Evolutionary conservation across 2,888 invertebrate genomes (phyloP), one percentile per base, ranked within the genome.

Genomic region (Yponomeuta malinellus): DNA sequence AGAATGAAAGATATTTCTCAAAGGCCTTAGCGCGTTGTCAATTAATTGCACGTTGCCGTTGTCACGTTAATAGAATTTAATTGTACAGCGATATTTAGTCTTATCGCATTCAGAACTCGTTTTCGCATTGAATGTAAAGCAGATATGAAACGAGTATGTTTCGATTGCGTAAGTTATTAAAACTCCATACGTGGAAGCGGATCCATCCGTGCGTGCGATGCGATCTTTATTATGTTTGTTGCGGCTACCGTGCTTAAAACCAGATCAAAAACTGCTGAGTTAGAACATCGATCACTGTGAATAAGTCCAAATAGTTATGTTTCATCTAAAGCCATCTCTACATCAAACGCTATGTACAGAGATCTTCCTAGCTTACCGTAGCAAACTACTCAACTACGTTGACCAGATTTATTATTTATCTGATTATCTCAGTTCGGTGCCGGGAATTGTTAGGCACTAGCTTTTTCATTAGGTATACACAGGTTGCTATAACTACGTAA

Each of bases 51-150:
- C 76, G 79, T 83, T 84, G 80, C 83, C 77, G 82, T 82, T 83
- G 82, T 85, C 85, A 82, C 82, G 81, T 78, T 90, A 89, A 90
- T 90, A 88, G 87, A 90, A 86, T 90, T 89, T 88, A 89, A 90
- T 91, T 88, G 83, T 84, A 79, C 82, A 69, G 71, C 64, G 72
- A 37, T 77, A 76, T 78, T 74, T 76, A 77, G 63, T 59, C 52
- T 68, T 68, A 37, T 72, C 69, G 69, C 63, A 52, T 71, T 78
- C 75, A 75, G 74, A 84, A 83, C 82, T 79, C 72, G 82, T 82
- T 82, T 43, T 72, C 76, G 71, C 75, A 66, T 67, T 65, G 48
- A 66, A 70, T 70, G 48, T 70, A 70, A 70, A 70, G 23, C 70
- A n/a, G 31, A 48, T 65, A 70, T 70, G 37, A 63, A 69, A 69